A percentile compares a stretch with the other conserved stretches of the same genome.
Conservation (phyloP, 2,113 vertebrate genomes). For the Cololabis saira region DNA sequence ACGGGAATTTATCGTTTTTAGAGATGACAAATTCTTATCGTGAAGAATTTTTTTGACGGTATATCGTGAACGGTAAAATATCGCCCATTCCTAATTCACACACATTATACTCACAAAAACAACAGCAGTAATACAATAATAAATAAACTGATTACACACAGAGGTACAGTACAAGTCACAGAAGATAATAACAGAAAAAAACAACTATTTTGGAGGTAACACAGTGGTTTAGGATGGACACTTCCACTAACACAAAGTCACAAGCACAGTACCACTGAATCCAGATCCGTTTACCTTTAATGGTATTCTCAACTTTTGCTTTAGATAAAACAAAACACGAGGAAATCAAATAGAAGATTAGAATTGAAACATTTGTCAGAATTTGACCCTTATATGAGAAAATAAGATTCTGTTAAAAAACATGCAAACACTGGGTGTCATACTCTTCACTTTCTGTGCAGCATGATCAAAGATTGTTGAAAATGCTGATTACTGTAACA, state of each 20-base stretch:
- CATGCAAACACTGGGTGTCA: background rate
- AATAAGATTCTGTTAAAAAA: background rate
- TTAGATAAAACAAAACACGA: slow-evolving; percentile 73
- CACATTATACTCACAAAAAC: background rate
- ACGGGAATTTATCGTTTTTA: no score
- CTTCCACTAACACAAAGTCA: slow-evolving; percentile 37
- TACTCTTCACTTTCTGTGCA: background rate
- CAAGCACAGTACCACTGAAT: slow-evolving; percentile 53
- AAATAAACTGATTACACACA: slow-evolving; percentile 16
- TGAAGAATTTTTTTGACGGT: no score
- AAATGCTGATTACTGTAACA: background rate
- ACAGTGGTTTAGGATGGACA: slow-evolving; percentile 25
- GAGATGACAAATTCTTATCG: no score
- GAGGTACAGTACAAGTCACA: slow-evolving; percentile 26
- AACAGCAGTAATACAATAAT: background rate
- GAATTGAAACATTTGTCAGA: slow-evolving; percentile 1
- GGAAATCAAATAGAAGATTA: slow-evolving; percentile 18
- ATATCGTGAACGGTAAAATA: no score
- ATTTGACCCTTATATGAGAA: background rate
- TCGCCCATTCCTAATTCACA: no score
- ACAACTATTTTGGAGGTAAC: slow-evolving; percentile 2
- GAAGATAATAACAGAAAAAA: no score
- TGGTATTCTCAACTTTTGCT: slow-evolving; percentile 88
- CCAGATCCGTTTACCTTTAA: slow-evolving; percentile 84
- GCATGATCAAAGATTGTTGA: background rate